A percentile compares a stretch with the other conserved stretches of the same genome.
Conservation (phyloP, 1,140 invertebrate species). For the Triops cancriformis region DNA sequence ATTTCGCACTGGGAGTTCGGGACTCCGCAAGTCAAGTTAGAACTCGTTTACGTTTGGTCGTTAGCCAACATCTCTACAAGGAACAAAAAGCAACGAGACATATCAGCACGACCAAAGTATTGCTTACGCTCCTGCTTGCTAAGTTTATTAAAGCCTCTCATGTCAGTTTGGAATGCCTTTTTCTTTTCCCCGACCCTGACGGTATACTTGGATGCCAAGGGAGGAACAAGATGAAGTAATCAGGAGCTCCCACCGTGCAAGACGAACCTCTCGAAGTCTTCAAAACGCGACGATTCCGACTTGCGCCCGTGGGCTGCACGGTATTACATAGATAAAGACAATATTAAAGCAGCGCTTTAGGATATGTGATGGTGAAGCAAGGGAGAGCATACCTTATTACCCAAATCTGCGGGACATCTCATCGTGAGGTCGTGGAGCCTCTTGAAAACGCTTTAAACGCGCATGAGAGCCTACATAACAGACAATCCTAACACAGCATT, state of each 20-base stretch:
- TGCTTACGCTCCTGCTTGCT: not conserved
- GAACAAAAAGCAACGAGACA: not conserved
- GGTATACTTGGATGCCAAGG: not conserved
- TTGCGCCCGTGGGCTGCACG: not conserved
- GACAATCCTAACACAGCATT: no score
- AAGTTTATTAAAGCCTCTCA: constrained; percentile 1
- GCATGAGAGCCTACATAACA: no score
- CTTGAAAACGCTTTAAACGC: not conserved
- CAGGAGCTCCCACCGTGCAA: not conserved
- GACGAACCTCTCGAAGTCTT: not conserved
- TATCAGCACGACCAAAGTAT: not conserved
- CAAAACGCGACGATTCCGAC: not conserved
- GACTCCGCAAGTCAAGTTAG: not conserved
- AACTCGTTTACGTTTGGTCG: not conserved
- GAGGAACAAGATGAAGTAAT: constrained; percentile 5
- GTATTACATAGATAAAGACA: not conserved
- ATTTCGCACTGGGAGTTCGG: not conserved
- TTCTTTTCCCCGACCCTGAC: not conserved
- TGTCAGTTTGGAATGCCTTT: constrained; percentile 5
- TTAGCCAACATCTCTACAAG: not conserved
- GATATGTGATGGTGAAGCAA: not conserved
- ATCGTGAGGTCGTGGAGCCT: not conserved
- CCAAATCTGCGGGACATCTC: not conserved
- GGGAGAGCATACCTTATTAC: not conserved
- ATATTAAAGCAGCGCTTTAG: not conserved